A percentile compares a stretch with the other conserved stretches of the same genome.
phyloP scores from a whole-genome alignment of 2,888 invertebrate genomes.

The Nephrotoma guestfalica region DNA sequence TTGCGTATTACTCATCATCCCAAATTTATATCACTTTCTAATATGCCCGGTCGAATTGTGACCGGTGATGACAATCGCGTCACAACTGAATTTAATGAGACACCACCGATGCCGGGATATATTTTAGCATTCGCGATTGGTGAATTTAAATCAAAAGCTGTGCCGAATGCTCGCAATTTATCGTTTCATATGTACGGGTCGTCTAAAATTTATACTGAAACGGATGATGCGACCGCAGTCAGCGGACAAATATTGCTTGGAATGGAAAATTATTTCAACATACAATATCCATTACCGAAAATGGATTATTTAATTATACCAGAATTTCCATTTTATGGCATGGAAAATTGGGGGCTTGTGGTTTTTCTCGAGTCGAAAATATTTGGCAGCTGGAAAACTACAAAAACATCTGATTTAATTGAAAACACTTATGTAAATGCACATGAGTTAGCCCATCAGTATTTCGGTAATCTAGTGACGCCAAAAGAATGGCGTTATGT shows the following conservation, averaged over 20 bases:
- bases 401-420: neutral
- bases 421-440: neutral
- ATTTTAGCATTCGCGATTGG: constrained; percentile 65
- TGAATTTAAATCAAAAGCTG: constrained; percentile 30
- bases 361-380: constrained; percentile 31
- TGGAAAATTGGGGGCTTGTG: constrained; percentile 90
- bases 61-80: constrained; percentile 7
- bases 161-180: neutral
- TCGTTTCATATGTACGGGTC: neutral
- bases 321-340: constrained; percentile 70
- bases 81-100: constrained; percentile 29
- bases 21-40: constrained; percentile 24
- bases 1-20: constrained; percentile 22
- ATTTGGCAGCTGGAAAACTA: neutral
- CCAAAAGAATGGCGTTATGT: neutral
- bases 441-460: neutral
- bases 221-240: constrained; percentile 48
- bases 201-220: neutral
- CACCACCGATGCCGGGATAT: constrained; percentile 58
- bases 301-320: constrained; percentile 80
- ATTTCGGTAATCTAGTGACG: neutral
- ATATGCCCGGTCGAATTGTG: constrained; percentile 33
- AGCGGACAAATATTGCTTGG: constrained; percentile 54
- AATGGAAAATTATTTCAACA: constrained; percentile 55
- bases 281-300: constrained; percentile 61